Conservation (phyloP, 2,888 invertebrate species). For the Amphiduros pacificus region DNA sequence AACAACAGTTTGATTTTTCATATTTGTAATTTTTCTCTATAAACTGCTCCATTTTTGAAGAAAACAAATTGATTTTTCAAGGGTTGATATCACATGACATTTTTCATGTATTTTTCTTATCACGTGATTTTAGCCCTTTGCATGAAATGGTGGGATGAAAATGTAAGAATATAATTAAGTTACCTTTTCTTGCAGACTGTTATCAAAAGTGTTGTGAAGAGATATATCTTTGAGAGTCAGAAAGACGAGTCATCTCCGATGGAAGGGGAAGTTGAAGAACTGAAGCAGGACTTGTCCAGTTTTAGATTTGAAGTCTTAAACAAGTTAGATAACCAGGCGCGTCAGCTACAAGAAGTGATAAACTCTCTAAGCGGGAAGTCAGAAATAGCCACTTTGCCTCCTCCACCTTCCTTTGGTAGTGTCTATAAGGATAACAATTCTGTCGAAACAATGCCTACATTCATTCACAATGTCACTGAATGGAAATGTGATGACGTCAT, state of each 20-base stretch:
- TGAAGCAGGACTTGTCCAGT: constrained; percentile 17
- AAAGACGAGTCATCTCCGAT: constrained; percentile 17
- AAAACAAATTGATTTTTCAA: too few relatives aligned
- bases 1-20: too few relatives aligned
- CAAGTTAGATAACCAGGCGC: constrained; percentile 5
- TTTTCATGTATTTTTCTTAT: too few relatives aligned
- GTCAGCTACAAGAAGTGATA: not conserved
- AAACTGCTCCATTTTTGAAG: too few relatives aligned
- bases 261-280: constrained; percentile 16
- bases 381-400: not conserved
- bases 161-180: too few relatives aligned
- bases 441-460: not conserved
- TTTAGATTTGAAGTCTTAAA: constrained; percentile 17
- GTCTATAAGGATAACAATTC: not conserved
- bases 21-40: too few relatives aligned
- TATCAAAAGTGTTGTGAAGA: constrained; percentile 16
- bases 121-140: too few relatives aligned
- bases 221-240: constrained; percentile 17
- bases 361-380: not conserved
- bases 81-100: too few relatives aligned
- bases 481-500: not conserved
- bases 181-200: constrained; percentile 7
- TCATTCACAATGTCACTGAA: not conserved
- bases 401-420: not conserved
- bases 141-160: too few relatives aligned